Percentiles rank a stretch among this genome's conserved stretches.
These are phyloP conservation scores for Hyposoter didymator DNA, from an alignment of 2,888 invertebrate species.

Conservation along the genomic window DNA sequence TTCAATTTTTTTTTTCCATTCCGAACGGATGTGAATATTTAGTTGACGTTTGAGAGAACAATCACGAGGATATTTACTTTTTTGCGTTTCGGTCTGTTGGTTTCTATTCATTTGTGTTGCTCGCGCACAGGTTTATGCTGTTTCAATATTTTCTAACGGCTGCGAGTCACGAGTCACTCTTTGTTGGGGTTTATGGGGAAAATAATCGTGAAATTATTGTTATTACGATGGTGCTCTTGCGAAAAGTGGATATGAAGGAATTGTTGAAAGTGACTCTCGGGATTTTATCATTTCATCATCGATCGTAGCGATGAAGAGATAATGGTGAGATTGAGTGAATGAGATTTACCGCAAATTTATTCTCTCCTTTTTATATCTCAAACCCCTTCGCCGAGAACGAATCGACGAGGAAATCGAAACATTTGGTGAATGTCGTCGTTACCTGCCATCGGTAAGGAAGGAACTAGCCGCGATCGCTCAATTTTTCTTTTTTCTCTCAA, in stretches of 20 bases:
- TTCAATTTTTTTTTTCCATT: too few species aligned
- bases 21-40: too few species aligned
- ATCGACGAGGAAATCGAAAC: constrained; percentile 5
- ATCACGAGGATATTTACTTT: too few species aligned
- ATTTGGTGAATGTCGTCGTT: neutral
- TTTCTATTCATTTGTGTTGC: too few species aligned
- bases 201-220: constrained; percentile 38
- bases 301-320: neutral
- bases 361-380: neutral
- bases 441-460: neutral
- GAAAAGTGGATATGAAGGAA: neutral
- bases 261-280: neutral
- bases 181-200: constrained; percentile 13
- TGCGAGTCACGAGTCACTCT: constrained; percentile 40
- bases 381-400: neutral
- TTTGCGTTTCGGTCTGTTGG: too few species aligned
- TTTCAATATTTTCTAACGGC: constrained; percentile 32
- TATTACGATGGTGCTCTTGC: constrained; percentile 17
- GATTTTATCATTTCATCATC: constrained; percentile 21
- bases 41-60: too few species aligned
- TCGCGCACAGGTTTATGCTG: neutral
- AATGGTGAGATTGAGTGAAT: constrained; percentile 12
- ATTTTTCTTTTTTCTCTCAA: constrained; percentile 17
- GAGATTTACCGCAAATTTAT: constrained; percentile 14
- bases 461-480: neutral